These are phyloP conservation scores for Myiothlypis coronata DNA, from an alignment of 2,797 vertebrate species.

Conservation along the genomic window DNA sequence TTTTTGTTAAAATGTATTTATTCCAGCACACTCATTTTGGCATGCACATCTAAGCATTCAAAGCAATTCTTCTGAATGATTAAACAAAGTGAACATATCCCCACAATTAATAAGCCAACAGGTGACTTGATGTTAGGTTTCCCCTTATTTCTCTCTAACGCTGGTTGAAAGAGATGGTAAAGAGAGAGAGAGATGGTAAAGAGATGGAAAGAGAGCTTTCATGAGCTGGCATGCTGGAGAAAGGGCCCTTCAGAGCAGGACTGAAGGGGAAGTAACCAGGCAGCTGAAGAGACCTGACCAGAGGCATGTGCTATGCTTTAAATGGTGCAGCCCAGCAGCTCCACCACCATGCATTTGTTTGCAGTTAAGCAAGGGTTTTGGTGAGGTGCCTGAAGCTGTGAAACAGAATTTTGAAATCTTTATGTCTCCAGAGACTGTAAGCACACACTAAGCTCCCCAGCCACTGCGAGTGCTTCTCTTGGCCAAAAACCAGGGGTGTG, in stretches of 20 bases:
- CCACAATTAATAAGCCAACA: not conserved
- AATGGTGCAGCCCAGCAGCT: not conserved
- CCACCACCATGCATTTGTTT: not conserved
- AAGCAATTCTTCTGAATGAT: not conserved
- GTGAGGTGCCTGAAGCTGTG: not conserved
- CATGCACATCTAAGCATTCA: not conserved
- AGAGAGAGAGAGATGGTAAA: not conserved
- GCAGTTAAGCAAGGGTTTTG: not conserved
- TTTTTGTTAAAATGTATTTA: slow-evolving; percentile 4
- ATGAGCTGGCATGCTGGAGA: not conserved
- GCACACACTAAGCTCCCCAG: not conserved
- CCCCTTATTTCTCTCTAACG: not conserved
- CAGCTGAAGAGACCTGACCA: not conserved
- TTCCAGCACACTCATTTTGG: not conserved
- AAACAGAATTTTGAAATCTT: not conserved
- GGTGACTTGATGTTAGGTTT: not conserved
- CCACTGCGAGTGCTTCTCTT: not conserved
- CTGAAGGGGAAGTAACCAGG: not conserved
- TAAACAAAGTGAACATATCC: not conserved
- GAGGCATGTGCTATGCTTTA: rapidly evolving
- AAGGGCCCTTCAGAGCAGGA: not conserved
- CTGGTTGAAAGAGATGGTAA: not conserved
- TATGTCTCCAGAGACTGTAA: rapidly evolving
- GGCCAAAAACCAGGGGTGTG: not conserved
- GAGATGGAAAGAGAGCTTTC: not conserved